Base-by-base conservation (phyloP, 1,140 invertebrate genomes). In the Zaprionus inermis region DNA sequence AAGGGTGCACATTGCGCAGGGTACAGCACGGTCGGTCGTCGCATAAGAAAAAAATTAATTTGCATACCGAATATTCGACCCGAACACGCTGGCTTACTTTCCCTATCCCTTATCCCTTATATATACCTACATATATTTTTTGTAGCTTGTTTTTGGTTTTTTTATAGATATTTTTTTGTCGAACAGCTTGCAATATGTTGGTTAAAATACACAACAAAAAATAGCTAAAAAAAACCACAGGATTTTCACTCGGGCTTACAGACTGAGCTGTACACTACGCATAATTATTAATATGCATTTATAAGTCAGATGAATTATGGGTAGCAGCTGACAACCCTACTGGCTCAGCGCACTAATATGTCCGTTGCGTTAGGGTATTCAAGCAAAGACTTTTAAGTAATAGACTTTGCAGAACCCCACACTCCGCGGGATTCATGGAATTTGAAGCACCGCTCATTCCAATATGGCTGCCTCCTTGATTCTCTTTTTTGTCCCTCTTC, bases 41-140 rank as follows among this genome's bases (percentile, higher is more conserved):
- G 51, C 6, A 32, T 54, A 73, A 63, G 49, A 64, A 88, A 86
- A 88, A 89, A 83, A 83, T 80, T 81, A 78, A 89, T 89, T 88
- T 89, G 84, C 84, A 89, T 89, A 89, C 72, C 64, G 73, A 82
- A 86, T 80, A 86, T 82, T 82, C 82, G 65, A 85, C 81, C 78
- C 76, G 76, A 79, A 79, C 73, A 76, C 76, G 58, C 54, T 71
- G 46, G 56, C 24, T 55, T 56, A 12, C 57, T 38, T 76, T 80
- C 69, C 56, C 77, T 5, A 28, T 5, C 24, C 30, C 30, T 10
- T 54, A 38, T 44, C 54, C 32, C 7, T n/a, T 49, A 12, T 49
- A n/a, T n/a, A n/a, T n/a, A n/a, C n/a, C 18, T 49, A 58, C 54
- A 51, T 36, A 16, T 32, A 41, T 34, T n/a, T 54, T 54, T 44